Percentiles rank a stretch among this genome's conserved stretches.
phyloP scores from a whole-genome alignment of 2,113 vertebrate species.

The Siniperca chuatsi region DNA sequence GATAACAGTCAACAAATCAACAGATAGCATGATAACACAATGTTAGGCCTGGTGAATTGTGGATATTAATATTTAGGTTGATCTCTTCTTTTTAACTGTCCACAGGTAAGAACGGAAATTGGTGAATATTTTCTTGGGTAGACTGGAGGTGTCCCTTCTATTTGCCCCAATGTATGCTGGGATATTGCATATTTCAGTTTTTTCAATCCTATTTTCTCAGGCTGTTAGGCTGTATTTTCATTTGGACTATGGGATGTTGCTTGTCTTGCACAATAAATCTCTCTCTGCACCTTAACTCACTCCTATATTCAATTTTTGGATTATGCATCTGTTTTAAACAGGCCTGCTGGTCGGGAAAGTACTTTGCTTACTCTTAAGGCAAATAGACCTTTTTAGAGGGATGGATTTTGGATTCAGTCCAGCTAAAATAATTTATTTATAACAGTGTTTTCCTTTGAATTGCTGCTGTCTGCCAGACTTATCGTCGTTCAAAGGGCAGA shows the following conservation, averaged over 20 bases:
- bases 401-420: slow-evolving; percentile 15
- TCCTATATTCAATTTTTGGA: background rate
- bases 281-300: background rate
- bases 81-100: background rate
- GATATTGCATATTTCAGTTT: background rate
- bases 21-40: too few species aligned
- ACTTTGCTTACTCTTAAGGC: slow-evolving; percentile 2
- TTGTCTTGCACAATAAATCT: slow-evolving; percentile 12
- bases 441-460: slow-evolving; percentile 18
- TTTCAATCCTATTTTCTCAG: background rate
- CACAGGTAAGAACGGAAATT: background rate
- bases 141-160: background rate
- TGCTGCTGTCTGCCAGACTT: slow-evolving; percentile 33
- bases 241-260: background rate
- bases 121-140: background rate
- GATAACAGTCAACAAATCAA: too few species aligned
- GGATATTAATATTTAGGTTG: background rate
- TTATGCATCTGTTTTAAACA: slow-evolving; percentile 6
- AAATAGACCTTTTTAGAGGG: background rate
- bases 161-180: background rate
- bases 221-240: background rate
- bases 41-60: too few species aligned
- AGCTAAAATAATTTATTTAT: slow-evolving; percentile 50
- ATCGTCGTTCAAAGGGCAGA: slow-evolving; percentile 34
- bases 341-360: background rate